Conservation (phyloP, 1,140 invertebrate genomes). For the Saxidomus purpurata region DNA sequence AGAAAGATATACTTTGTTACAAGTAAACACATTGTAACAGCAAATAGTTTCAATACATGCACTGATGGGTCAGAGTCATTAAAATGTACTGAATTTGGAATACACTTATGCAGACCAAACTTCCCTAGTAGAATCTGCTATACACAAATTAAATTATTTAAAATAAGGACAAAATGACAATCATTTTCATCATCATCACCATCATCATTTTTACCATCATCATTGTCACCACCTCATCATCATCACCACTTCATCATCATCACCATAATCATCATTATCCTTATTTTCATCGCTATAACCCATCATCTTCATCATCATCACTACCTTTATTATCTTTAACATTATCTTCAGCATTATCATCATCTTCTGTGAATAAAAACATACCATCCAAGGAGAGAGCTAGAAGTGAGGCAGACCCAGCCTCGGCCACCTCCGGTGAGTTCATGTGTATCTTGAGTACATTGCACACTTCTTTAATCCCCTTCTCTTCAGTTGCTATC, state of each 20-base stretch:
- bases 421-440: constrained; percentile 79
- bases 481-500: constrained; percentile 76
- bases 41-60: too few species aligned
- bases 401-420: constrained; percentile 80
- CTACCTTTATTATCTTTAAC: not conserved
- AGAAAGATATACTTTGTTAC: not conserved
- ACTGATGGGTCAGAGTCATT: too few species aligned
- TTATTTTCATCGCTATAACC: not conserved
- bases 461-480: constrained; percentile 77
- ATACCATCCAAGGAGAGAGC: constrained; percentile 83
- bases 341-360: not conserved
- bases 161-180: too few species aligned
- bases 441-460: constrained; percentile 78
- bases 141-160: too few species aligned
- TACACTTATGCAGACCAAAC: too few species aligned
- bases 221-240: too few species aligned
- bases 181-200: too few species aligned
- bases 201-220: too few species aligned
- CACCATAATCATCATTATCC: too few species aligned
- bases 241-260: too few species aligned
- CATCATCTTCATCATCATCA: not conserved
- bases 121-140: too few species aligned
- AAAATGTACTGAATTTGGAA: too few species aligned
- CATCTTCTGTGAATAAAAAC: not conserved
- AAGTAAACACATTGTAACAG: not conserved